Percentiles rank a stretch among this genome's conserved stretches.
phyloP scores from a whole-genome alignment of 23 tunicate species.

The Trididemnum miniatum region DNA sequence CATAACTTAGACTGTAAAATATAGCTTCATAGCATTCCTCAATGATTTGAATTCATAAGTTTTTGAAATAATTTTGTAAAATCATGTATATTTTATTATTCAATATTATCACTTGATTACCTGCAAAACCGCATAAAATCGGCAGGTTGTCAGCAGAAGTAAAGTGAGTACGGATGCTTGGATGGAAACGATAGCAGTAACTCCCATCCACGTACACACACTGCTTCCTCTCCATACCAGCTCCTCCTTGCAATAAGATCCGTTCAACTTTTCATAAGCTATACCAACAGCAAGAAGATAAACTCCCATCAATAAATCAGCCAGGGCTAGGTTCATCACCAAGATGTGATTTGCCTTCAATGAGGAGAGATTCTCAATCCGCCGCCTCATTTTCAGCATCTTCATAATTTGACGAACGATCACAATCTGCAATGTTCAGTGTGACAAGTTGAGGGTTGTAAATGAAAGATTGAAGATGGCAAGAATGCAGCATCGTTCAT shows the following conservation, averaged over 20 bases:
- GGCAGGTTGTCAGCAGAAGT: conserved; percentile 26
- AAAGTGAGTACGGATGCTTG: conserved; percentile 40
- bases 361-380: conserved; percentile 22
- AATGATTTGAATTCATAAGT: no score
- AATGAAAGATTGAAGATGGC: no score
- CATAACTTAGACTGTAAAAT: no score
- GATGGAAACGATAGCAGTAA: conserved; percentile 18
- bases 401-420: conserved; percentile 17
- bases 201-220: conserved; percentile 45
- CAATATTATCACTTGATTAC: neutral
- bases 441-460: no score
- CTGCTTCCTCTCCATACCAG: conserved; percentile 43
- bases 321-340: conserved; percentile 31
- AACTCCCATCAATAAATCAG: conserved; percentile 43
- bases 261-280: conserved; percentile 34
- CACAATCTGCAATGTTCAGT: conserved; percentile 44
- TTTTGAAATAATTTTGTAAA: no score
- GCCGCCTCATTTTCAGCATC: neutral
- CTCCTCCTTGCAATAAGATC: conserved; percentile 41
- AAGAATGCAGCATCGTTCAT: no score
- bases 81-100: no score
- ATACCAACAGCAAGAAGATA: conserved; percentile 35
- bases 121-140: conserved; percentile 37
- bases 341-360: conserved; percentile 37
- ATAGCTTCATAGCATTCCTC: no score